Base-by-base conservation (phyloP, 2,113 vertebrate genomes). In the Colossoma macropomum region DNA sequence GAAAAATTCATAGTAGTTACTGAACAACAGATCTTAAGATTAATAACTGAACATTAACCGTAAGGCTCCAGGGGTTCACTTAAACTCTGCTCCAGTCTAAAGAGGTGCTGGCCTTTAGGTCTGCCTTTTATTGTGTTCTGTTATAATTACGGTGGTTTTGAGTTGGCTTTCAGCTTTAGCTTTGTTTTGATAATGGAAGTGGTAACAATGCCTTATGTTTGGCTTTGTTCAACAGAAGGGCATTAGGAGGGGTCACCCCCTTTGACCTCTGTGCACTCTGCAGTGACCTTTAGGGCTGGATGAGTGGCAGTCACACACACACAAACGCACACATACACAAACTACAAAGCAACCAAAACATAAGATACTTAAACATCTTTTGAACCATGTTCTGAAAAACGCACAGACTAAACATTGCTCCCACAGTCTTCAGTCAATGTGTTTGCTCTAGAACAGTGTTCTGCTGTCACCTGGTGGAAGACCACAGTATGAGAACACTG, bases 391-490 rank as follows among this genome's bases (percentile, higher is more conserved):
- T 19, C 0, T 38, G 32, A 69, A 2, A 13, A 21, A n/a, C 68
- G n/a, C 68, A n/a, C 66, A 38, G 5, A 70, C 66, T 41, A 10
- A 6, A 13, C 30, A 13, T 10, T 21, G 5, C 65, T 21, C 28
- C 3, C 19, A 6, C 66, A 45, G 38, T 21, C 77, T 70, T 70
- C 76, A 78, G 16, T 10, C 4, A 41, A 19, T 34, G 13, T 1
- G 4, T 23, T 23, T 56, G 54, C 54, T 23, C 54, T 5, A 27
- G 28, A 32, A 45, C 50, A 75, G 89, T 76, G 79, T 70, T 87
- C 77, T 94, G 75, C 91, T 93, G 93, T 66, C 94, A 87, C 88
- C 94, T 92, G 70, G 87, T 92, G 94, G 92, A 68, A 7, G 69
- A 27, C 86, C 7, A 45, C 48, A 85, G 83, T 88, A 87, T 30